These are phyloP conservation scores for Brachypalpus laphriformis DNA, from an alignment of 2,888 invertebrate species.

Conservation along the genomic window DNA sequence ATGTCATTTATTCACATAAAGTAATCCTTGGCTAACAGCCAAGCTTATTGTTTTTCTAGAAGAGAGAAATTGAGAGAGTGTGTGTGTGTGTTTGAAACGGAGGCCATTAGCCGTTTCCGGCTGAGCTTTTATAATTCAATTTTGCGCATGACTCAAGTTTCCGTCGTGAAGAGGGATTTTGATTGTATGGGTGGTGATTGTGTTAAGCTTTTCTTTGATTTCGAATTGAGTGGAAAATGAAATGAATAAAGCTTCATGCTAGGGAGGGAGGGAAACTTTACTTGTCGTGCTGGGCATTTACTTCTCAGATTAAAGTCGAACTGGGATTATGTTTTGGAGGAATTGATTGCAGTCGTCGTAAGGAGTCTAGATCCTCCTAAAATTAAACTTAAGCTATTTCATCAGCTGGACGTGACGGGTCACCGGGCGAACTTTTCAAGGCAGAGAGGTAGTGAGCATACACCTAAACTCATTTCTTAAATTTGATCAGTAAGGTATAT, in stretches of 20 bases:
- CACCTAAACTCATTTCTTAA: too few relatives aligned
- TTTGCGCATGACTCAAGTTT: constrained; percentile 69
- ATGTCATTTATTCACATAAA: constrained; percentile 16
- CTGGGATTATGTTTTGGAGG: not conserved
- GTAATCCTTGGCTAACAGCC: constrained; percentile 18
- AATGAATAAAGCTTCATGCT: constrained; percentile 25
- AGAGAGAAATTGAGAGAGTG: not conserved
- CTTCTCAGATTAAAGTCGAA: constrained; percentile 27
- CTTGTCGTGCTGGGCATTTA: constrained; percentile 1
- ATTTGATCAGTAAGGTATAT: too few relatives aligned
- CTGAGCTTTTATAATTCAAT: constrained; percentile 65
- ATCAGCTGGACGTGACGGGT: too few relatives aligned
- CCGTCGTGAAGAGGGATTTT: not conserved
- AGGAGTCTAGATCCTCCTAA: too few relatives aligned
- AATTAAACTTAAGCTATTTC: too few relatives aligned
- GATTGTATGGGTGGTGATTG: constrained; percentile 18
- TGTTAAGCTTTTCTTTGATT: constrained; percentile 35
- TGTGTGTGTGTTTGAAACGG: too few relatives aligned
- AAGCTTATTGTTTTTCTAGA: not conserved
- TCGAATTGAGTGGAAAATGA: constrained; percentile 59
- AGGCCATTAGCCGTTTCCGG: constrained; percentile 15
- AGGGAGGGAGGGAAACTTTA: not conserved
- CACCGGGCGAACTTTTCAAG: too few relatives aligned
- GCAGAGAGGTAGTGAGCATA: too few relatives aligned
- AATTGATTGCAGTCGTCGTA: too few relatives aligned